Base-by-base conservation (phyloP, 1,140 invertebrate species). In the Drosophila bifasciata region DNA sequence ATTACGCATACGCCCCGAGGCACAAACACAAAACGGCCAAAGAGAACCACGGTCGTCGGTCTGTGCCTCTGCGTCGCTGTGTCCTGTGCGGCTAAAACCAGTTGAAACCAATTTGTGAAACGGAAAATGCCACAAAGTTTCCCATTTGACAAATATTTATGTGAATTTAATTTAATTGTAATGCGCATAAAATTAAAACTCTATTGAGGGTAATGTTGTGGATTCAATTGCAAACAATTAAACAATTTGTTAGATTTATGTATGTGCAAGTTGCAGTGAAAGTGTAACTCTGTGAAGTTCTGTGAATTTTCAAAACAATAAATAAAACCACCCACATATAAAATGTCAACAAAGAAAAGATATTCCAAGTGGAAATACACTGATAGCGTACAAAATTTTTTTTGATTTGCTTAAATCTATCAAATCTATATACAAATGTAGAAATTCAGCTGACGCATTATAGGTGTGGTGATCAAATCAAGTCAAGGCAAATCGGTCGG, bases 1-100 rank as follows among this genome's bases (percentile, higher is more conserved):
- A 71, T 72, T 71, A 71, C 69, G 69, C 66, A 71, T 71, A 71
- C 68, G 68, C 40, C 66, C 25, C 57, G n/a, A 2, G 9, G 25
- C 11, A 46, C 66, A 70, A 70, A 59, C 39, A 40, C 39, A 40
- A 21, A 70, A 59, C 50, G 44, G 50, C 52, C 41, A 21, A 28
- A 68, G 28, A 3, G 48, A n/a, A 23, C 48, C 16, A 17, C 28
- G 25, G 15, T 51, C 28, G 15, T 51, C 28, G 23, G 11, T 11
- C 49, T 23, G 63, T 67, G 64, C 19, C 41, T 9, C 28, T 41
- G 62, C 55, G 64, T 28, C 41, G 36, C 25, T 50, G 64, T 53
- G 64, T 68, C 51, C 50, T 69, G 46, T 32, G 51, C 63, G 58
- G 44, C 46, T 44, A 53, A 70, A 70, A 70, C 67, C 53, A 59